A percentile compares a stretch with the other conserved stretches of the same genome.
phyloP scores from a whole-genome alignment of 2,113 vertebrate species.

The Galeopterus variegatus region DNA sequence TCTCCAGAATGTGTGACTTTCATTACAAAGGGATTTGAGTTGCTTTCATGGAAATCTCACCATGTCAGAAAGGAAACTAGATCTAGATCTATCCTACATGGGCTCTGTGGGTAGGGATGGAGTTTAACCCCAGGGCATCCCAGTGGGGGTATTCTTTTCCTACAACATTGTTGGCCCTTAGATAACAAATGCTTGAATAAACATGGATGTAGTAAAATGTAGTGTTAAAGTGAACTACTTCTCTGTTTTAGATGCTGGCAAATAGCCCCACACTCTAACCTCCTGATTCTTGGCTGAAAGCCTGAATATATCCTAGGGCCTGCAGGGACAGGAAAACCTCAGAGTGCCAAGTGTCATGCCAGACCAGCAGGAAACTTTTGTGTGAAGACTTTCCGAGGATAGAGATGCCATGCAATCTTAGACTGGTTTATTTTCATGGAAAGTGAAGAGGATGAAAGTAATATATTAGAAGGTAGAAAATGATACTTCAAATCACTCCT shows the following conservation, averaged over 20 bases:
- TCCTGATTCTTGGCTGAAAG: constrained; percentile 76
- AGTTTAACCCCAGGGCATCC: constrained; percentile 53
- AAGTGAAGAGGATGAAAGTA: constrained; percentile 28
- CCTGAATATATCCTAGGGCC: constrained; percentile 47
- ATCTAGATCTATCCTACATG: constrained; percentile 14
- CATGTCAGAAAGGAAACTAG: constrained; percentile 53
- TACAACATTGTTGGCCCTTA: background rate
- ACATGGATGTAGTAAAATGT: background rate
- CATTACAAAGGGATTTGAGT: constrained; percentile 50
- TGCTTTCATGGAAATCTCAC: constrained; percentile 71
- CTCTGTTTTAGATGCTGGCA: constrained; percentile 66
- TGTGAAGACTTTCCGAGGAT: constrained; percentile 59
- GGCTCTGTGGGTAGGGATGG: constrained; percentile 4
- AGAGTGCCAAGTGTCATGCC: constrained; percentile 48
- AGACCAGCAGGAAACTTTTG: constrained; percentile 55
- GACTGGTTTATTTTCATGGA: background rate
- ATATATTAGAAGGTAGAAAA: constrained; percentile 32
- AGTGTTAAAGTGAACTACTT: constrained; percentile 43
- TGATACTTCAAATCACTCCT: background rate
- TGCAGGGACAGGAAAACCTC: constrained; percentile 64
- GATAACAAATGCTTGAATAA: constrained; percentile 64
- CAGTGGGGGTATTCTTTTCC: constrained; percentile 70
- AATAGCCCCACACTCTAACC: constrained; percentile 56
- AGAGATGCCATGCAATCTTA: background rate
- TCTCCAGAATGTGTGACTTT: constrained; percentile 17